A percentile compares a stretch with the other conserved stretches of the same genome.
These are phyloP conservation scores for Elephantulus edwardii DNA, from an alignment of 2,113 vertebrate genomes.

Conservation along the genomic window DNA sequence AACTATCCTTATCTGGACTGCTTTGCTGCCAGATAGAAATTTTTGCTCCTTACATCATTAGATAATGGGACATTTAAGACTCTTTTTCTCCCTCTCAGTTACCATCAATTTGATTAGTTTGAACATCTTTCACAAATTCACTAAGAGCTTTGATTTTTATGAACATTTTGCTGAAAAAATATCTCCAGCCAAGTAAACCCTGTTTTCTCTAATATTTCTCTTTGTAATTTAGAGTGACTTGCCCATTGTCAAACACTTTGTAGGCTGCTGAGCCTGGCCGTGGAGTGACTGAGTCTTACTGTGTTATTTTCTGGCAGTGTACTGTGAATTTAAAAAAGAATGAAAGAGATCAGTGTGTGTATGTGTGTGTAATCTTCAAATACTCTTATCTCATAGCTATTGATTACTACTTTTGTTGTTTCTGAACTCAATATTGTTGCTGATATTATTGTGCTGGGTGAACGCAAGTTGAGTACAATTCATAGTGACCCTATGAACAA, in stretches of 20 bases:
- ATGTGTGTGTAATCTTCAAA: background rate
- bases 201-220: background rate
- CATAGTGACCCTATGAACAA: no score
- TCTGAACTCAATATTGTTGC: no score
- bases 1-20: background rate
- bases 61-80: background rate
- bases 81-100: background rate
- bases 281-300: background rate
- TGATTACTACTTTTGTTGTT: background rate
- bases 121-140: background rate
- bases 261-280: background rate
- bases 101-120: slow-evolving; percentile 8
- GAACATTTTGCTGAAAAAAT: slow-evolving; percentile 2
- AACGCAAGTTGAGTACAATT: no score
- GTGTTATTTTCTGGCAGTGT: background rate
- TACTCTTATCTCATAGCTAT: background rate
- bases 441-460: no score
- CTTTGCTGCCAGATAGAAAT: background rate
- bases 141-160: slow-evolving; percentile 3
- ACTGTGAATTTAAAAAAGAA: background rate
- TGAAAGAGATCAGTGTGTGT: no score
- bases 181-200: background rate
- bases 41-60: background rate
- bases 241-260: no score
- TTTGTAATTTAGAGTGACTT: background rate